phyloP scores from a whole-genome alignment of 2,888 invertebrate species.

The Chaitophorus viminalis region DNA sequence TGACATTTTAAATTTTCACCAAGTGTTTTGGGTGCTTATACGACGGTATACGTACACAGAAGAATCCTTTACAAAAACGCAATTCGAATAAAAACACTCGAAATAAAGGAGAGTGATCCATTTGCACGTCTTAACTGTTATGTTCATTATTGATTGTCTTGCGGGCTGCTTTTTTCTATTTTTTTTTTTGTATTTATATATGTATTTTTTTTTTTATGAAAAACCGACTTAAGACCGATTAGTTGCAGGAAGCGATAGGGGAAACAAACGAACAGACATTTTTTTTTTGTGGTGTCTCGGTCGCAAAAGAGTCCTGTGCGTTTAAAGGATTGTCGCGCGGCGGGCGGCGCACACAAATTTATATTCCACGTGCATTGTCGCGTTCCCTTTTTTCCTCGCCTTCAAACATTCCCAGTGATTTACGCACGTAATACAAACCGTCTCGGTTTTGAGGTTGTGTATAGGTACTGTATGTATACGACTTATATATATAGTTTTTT shows the following conservation, averaged over 20 bases:
- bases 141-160: slow-evolving; percentile 51
- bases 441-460: slow-evolving; percentile 58
- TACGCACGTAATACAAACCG: slow-evolving; percentile 55
- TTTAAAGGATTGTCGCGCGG: slow-evolving; percentile 62
- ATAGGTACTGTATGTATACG: not conserved
- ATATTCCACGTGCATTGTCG: slow-evolving; percentile 61
- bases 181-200: not conserved
- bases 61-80: slow-evolving; percentile 25
- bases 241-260: slow-evolving; percentile 50
- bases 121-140: slow-evolving; percentile 34
- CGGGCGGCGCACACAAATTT: slow-evolving; percentile 60
- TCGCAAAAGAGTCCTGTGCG: slow-evolving; percentile 18
- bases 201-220: slow-evolving; percentile 10
- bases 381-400: slow-evolving; percentile 35
- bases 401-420: slow-evolving; percentile 57
- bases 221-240: slow-evolving; percentile 55
- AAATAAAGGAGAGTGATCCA: slow-evolving; percentile 7
- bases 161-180: not conserved
- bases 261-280: slow-evolving; percentile 36
- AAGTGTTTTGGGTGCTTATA: not conserved
- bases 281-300: not conserved
- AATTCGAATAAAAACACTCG: not conserved
- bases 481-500: slow-evolving; percentile 6
- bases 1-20: not conserved
- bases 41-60: not conserved